A percentile compares a stretch with the other conserved stretches of the same genome.
Evolutionary conservation across 2,888 invertebrate species (phyloP).

Genomic region (Hirtodrosophila duncani): DNA sequence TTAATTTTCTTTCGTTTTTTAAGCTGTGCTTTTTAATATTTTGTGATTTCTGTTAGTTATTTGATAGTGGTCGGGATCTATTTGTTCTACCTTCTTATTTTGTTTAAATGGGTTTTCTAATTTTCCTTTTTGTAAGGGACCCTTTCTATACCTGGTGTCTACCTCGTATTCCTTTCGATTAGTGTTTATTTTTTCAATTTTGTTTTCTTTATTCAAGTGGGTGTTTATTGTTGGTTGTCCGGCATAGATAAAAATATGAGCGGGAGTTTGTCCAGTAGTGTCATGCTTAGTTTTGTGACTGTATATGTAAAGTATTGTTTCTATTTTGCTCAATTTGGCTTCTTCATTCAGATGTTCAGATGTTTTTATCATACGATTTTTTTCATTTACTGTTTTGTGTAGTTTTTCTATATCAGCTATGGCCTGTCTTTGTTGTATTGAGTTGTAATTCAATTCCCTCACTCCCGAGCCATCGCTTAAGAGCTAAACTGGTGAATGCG

Average conservation of each 20-base stretch:
- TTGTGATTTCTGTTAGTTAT: too few species aligned
- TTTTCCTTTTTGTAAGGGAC: slow-evolving; percentile 16
- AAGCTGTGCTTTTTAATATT: too few species aligned
- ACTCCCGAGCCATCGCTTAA: neutral
- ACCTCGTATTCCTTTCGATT: too few species aligned
- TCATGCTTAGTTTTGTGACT: slow-evolving; percentile 1
- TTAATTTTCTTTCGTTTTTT: too few species aligned
- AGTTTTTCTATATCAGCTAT: neutral
- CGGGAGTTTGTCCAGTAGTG: neutral
- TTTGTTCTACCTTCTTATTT: too few species aligned
- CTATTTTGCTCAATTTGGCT: slow-evolving; percentile 4
- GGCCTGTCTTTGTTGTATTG: neutral
- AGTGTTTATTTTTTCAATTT: too few species aligned
- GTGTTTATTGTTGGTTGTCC: too few species aligned
- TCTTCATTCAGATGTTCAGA: neutral
- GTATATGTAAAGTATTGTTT: slow-evolving; percentile 6
- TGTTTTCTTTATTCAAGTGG: too few species aligned
- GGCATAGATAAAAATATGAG: neutral
- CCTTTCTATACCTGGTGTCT: too few species aligned
- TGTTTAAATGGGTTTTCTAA: slow-evolving; percentile 16
- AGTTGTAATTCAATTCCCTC: neutral
- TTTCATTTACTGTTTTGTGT: neutral
- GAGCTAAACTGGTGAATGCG: neutral
- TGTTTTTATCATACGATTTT: neutral
- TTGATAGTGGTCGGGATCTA: too few species aligned